Evolutionary conservation across 1,140 invertebrate genomes (phyloP), one percentile per base, ranked within the genome.

Genomic region (Leptopilina boulardi): DNA sequence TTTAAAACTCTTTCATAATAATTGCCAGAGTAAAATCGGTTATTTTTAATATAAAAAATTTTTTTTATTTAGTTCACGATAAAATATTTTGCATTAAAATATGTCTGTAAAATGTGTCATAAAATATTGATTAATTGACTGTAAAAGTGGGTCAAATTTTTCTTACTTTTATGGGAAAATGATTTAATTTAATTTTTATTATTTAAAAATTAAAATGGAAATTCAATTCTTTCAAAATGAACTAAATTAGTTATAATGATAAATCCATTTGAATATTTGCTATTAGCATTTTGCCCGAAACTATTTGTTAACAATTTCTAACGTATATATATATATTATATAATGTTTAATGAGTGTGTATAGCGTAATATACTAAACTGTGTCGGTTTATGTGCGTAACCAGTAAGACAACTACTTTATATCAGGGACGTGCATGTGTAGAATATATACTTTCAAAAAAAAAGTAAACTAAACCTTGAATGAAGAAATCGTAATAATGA

Each of bases 401-500:
- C 23, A 15, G 26, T 30, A 6, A 66, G 56, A 51, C 15, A 51
- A 51, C 47, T 51, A 51, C 47, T 51, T 51, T 66, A 34, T 30
- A 66, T 66, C 26, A 66, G 56, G 56, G 56, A 66, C 56, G 26
- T n/a, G n/a, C 47, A 51, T 51, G 47, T 51, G 47, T 66, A 30
- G 56, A 66, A 66, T 38, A 59, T n/a, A n/a, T 26, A 66, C 23
- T 15, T 66, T 66, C 56, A 66, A 30, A 26, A 42, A 42, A 38
- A 59, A 59, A 59, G 54, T 30, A 10, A 66, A 34, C 21, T 23
- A 30, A 51, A 51, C 26, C 56, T 66, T 66, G 23, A 30, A 66
- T 66, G 56, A 66, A 66, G 56, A 26, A 66, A 66, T 66, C 56
- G 11, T 66, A 13, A 54, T n/a, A 59, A 66, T 66, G 56, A 66